Base-by-base conservation (phyloP, 2,113 vertebrate species). In the Dolichotis patagonum region DNA sequence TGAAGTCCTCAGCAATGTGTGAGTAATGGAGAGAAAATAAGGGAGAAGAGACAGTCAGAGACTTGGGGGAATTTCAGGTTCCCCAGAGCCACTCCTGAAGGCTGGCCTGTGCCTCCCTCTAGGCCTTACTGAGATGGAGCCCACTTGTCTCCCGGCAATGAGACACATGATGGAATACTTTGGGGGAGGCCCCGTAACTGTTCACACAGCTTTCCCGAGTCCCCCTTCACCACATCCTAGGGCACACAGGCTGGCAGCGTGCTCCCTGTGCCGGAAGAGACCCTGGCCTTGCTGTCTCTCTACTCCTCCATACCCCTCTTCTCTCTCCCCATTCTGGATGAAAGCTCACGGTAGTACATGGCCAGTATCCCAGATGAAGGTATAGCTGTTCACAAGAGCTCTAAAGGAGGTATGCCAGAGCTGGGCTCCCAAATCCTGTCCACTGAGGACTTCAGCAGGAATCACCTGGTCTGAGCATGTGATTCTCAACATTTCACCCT, bases 281-380 rank as follows among this genome's bases (percentile, higher is more conserved):
- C 19, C 30, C 75, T 49, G 49, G 52, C 28, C 78, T 81, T 67
- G 38, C 49, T 35, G 0, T 52, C 38, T 81, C 30, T 41, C 1
- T 7, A 2, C 43, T 3, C 22, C 10, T 41, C 1, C 20, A 10
- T 3, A 7, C 28, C 14, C 8, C 1, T 49, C 46, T 69, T 78
- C 30, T 63, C 38, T 41, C 77, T 41, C 49, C 16, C 28, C 26
- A 62, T 24, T 22, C 26, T 65, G 12, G 85, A 19, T 16, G 80
- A 63, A 56, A 19, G n/a, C 30, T 73, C 2, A 43, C n/a, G 28
- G 12, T 11, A 14, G 6, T 9, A 13, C 69, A 26, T 14, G n/a
- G 17, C 78, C 17, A 30, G 80, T 7, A 60, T 3, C 9, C 41
- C 1, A 0, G 19, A 12, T 41, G 10, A 85, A 90, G 82, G 26